These are phyloP conservation scores for Diadophis punctatus DNA, from an alignment of 2,113 vertebrate species.

Conservation along the genomic window DNA sequence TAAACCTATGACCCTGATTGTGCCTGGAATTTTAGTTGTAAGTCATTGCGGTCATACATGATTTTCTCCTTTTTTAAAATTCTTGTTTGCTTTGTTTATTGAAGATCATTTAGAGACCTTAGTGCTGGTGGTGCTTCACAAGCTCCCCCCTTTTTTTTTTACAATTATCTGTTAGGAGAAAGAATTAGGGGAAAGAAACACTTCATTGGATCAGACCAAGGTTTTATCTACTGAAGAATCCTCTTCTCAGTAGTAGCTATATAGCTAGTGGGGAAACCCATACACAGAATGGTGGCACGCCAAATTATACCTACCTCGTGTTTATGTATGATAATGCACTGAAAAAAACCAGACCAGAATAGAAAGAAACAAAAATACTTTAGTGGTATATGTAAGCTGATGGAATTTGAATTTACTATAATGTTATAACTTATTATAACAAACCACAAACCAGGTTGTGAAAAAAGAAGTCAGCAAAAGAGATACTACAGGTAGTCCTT, in stretches of 20 bases:
- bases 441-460: not conserved
- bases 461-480: not conserved
- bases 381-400: not conserved
- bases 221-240: not conserved
- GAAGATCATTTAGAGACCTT: not conserved
- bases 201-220: not conserved
- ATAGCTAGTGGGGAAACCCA: not conserved
- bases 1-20: not conserved
- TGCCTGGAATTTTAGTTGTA: not conserved
- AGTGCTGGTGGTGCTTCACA: not conserved
- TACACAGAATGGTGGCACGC: not conserved
- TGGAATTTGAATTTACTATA: not conserved
- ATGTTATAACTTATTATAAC: no score
- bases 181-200: not conserved
- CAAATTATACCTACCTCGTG: not conserved
- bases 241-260: not conserved
- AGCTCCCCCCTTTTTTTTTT: not conserved
- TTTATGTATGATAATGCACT: not conserved
- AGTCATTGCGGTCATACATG: not conserved
- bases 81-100: slow-evolving; percentile 10
- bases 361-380: no score
- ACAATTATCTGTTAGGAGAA: not conserved
- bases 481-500: no score
- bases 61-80: no score
- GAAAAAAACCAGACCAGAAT: not conserved